A percentile compares a stretch with the other conserved stretches of the same genome.
These are phyloP conservation scores for Calidris pygmaea DNA, from an alignment of 2,113 vertebrate genomes.

Conservation along the genomic window DNA sequence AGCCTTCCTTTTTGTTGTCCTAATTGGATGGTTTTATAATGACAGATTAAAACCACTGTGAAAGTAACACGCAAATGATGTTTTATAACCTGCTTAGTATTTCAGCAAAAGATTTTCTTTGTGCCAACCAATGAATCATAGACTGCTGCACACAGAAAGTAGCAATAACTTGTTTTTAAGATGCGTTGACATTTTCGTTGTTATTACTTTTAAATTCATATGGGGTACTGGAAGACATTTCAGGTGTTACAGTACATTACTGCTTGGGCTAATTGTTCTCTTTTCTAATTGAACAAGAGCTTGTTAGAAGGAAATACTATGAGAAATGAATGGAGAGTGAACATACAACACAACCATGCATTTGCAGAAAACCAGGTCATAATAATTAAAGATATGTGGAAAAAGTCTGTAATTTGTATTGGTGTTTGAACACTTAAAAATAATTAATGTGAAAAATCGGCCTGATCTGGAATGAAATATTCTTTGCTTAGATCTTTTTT, in stretches of 20 bases:
- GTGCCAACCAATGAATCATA: conserved; percentile 26
- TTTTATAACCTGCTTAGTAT: conserved; percentile 52
- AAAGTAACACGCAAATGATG: conserved; percentile 27
- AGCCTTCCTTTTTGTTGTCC: conserved; percentile 36
- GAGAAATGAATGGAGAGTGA: not conserved
- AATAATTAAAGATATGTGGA: not conserved
- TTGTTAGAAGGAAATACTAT: not conserved
- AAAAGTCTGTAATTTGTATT: not conserved
- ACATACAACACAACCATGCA: fast-evolving
- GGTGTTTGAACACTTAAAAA: not conserved
- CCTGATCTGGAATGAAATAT: not conserved
- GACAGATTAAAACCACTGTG: conserved; percentile 36
- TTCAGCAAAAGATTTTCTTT: conserved; percentile 38
- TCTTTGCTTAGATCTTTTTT: not conserved
- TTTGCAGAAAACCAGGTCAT: not conserved
- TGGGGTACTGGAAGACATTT: not conserved
- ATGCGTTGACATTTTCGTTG: not conserved
- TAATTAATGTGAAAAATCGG: not conserved
- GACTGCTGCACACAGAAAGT: not conserved
- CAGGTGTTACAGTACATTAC: not conserved
- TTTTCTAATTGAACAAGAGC: not conserved
- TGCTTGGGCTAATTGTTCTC: conserved; percentile 7
- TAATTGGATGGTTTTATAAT: conserved; percentile 62
- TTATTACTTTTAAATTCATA: conserved; percentile 43
- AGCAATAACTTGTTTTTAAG: conserved; percentile 23